Base-by-base conservation (phyloP, 2,113 vertebrate species). In the Psittacus erithacus region DNA sequence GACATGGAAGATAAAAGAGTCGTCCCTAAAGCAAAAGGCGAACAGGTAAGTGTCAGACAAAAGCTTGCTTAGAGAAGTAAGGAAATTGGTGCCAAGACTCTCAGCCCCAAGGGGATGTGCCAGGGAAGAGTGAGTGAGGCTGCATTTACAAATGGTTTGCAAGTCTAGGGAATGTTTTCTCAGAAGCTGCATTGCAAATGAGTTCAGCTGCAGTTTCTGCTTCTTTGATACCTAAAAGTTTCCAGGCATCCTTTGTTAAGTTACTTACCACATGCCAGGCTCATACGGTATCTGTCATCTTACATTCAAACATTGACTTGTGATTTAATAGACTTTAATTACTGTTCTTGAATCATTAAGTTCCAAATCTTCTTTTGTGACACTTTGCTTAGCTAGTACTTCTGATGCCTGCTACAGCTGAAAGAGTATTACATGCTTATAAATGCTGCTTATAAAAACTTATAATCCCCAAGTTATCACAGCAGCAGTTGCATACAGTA, bases 1-100 rank as follows among this genome's bases (percentile, higher is more conserved):
- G 99, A 99, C 97, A 99, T 99, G 99, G 99, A 99, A 80, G 99
- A 99, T 93, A 99, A 99, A 98, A 98, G 99, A 98, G 98, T 99
- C 73, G 99, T 99, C 98, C 98, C 98, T 85, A 99, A 99, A 98
- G 98, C 98, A 97, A 99, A 99, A 98, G 99, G 99, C 59, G 99
- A 99, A 97, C 99, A 99, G 99, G 99, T 99, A 95, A 98, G 97
- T 47, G 44, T 12, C 1, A 3, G 24, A 17, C 68, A 22, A 20
- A 29, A 63, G 8, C 64, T 33, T 10, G 28, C 55, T 74, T 28
- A 1, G 29, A 25, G 9, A 3, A 31, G 50, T 7, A 11, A 52
- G 49, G 19, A 8, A 5, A 17, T 31, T 2, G 0, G 8, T 52
- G 50, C 69, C 6, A 2, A 16, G 49, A 2, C 8, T 43, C 16